Conservation (phyloP, 37 sponge, comb jelly and placozoan genomes). For the Spongilla lacustris region DNA sequence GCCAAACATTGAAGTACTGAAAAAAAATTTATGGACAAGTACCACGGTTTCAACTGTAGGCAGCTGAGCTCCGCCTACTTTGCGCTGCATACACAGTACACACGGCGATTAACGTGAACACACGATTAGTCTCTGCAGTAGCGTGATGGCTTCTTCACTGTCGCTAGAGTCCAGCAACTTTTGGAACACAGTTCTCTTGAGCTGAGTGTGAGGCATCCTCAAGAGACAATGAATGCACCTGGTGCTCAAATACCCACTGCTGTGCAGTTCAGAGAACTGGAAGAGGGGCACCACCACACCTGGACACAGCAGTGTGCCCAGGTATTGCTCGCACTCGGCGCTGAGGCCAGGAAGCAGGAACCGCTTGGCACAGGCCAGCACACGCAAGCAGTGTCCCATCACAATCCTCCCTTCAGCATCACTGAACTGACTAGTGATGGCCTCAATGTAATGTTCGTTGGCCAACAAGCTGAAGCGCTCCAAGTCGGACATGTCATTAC, state of each 20-base stretch:
- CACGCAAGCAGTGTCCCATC: conserved; percentile 21
- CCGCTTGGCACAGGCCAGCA: conserved; percentile 44
- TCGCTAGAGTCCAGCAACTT: conserved; percentile 14
- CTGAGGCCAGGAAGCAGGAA: conserved; percentile 35
- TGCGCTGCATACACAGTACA: too few species aligned
- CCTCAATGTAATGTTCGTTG: background rate
- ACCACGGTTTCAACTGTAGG: too few species aligned
- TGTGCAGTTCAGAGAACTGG: conserved; percentile 42
- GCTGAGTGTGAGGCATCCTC: conserved; percentile 25
- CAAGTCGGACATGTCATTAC: background rate
- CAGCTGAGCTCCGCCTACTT: too few species aligned
- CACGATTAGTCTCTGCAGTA: background rate
- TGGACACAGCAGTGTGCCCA: background rate
- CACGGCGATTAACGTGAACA: background rate
- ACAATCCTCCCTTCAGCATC: background rate
- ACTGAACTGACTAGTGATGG: background rate
- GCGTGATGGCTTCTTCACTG: background rate
- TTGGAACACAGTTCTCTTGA: conserved; percentile 2
- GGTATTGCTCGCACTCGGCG: conserved; percentile 26
- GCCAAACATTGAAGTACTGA: too few species aligned
- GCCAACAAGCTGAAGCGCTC: background rate
- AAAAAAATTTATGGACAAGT: too few species aligned
- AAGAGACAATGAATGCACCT: conserved; percentile 24
- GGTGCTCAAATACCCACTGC: conserved; percentile 28
- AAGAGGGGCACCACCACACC: conserved; percentile 44